A percentile compares a stretch with the other conserved stretches of the same genome.
Evolutionary conservation across 2,888 invertebrate species (phyloP).

Genomic region (Apamea epomidion): DNA sequence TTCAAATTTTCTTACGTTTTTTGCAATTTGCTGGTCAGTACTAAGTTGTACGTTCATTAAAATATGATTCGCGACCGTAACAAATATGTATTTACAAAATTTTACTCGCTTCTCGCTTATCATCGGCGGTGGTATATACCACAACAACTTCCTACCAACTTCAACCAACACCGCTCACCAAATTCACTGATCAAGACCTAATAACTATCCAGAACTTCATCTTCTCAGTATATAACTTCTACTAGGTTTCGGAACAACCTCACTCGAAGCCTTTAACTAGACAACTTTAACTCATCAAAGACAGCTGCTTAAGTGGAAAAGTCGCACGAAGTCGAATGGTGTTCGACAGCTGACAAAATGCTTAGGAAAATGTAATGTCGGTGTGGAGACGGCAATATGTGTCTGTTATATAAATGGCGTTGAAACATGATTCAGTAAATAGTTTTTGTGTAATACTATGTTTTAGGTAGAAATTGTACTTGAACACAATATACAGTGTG

Average conservation of each 20-base stretch:
- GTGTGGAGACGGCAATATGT: neutral
- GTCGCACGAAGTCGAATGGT: constrained; percentile 16
- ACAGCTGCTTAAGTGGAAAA: constrained; percentile 45
- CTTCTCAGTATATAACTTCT: neutral
- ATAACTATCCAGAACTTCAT: neutral
- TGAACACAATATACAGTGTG: neutral
- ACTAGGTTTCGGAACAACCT: neutral
- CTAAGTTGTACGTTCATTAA: no score
- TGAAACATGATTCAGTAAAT: neutral
- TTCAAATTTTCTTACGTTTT: no score
- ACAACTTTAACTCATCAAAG: constrained; percentile 23
- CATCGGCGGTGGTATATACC: neutral
- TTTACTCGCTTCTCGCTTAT: neutral
- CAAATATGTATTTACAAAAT: no score
- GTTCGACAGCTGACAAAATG: constrained; percentile 29
- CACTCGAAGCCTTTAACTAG: constrained; percentile 17
- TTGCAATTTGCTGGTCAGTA: no score
- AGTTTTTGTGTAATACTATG: neutral
- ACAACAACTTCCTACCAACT: neutral
- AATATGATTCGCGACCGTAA: no score
- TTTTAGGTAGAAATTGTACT: neutral
- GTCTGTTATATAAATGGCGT: neutral
- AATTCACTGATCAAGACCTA: neutral
- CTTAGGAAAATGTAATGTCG: constrained; percentile 11
- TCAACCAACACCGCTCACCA: neutral